Conservation (phyloP, 2,113 vertebrate species). For the Pimephales promelas region DNA sequence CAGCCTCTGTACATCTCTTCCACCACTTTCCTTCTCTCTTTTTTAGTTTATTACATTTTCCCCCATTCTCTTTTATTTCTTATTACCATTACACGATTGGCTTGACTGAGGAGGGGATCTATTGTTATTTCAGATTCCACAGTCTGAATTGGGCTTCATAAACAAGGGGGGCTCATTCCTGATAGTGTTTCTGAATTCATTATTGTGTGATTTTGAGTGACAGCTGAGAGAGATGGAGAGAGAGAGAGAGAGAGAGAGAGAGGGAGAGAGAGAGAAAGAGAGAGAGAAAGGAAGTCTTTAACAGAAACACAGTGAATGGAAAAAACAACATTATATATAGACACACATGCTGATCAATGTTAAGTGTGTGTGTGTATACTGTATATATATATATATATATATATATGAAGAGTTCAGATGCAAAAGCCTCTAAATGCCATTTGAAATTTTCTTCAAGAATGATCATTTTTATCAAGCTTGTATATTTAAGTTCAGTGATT, state of each 20-base stretch:
- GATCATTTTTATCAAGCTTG: too few relatives aligned
- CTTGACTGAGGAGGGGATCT: constrained; percentile 84
- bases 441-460: too few relatives aligned
- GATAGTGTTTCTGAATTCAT: constrained; percentile 88
- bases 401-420: too few relatives aligned
- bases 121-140: constrained; percentile 84
- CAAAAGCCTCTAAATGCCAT: too few relatives aligned
- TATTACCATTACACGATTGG: constrained; percentile 77
- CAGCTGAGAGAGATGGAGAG: constrained; percentile 54
- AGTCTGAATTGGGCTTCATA: constrained; percentile 86
- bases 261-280: constrained; percentile 21
- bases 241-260: constrained; percentile 62
- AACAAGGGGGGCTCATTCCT: constrained; percentile 88
- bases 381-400: too few relatives aligned
- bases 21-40: constrained; percentile 46
- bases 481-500: too few relatives aligned
- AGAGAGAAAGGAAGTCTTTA: constrained; percentile 63
- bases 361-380: too few relatives aligned
- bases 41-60: constrained; percentile 70
- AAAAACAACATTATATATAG: constrained; percentile 63
- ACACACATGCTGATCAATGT: too few relatives aligned
- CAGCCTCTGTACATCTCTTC: constrained; percentile 54
- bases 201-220: constrained; percentile 82
- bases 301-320: constrained; percentile 83
- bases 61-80: constrained; percentile 75